These are phyloP conservation scores for Limnephilus lunatus DNA, from an alignment of 2,888 invertebrate species.

Conservation along the genomic window DNA sequence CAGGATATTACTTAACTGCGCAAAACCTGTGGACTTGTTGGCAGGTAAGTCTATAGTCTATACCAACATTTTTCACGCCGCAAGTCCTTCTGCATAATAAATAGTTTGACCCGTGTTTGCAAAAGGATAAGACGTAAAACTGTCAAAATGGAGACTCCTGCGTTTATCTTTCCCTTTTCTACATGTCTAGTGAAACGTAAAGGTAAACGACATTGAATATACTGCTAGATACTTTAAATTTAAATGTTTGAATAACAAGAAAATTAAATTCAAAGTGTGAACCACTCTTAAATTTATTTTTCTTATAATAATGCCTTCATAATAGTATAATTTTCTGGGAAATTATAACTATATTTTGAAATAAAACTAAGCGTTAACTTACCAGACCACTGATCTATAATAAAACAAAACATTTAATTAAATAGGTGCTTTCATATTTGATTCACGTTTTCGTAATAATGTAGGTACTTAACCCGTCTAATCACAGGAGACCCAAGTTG, in stretches of 20 bases:
- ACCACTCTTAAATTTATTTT: background rate
- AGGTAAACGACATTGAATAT: background rate
- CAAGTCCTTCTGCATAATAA: background rate
- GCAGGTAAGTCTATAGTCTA: background rate
- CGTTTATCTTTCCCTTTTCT: background rate
- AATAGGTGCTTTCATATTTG: too few relatives aligned
- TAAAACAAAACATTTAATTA: too few relatives aligned
- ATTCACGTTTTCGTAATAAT: background rate
- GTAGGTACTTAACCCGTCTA: too few relatives aligned
- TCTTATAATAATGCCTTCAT: background rate
- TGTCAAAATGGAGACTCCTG: background rate
- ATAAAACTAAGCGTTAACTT: too few relatives aligned
- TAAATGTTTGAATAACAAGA: background rate
- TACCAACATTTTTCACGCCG: background rate
- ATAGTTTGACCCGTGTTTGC: background rate
- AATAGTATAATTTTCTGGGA: too few relatives aligned
- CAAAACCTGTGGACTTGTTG: background rate
- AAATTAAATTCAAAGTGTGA: too few relatives aligned
- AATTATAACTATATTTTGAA: too few relatives aligned
- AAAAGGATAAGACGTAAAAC: background rate
- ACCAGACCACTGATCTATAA: too few relatives aligned
- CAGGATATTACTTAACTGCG: background rate
- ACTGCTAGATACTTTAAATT: background rate
- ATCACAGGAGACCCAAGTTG: too few relatives aligned
- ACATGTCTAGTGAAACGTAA: background rate